Evolutionary conservation across 2,888 invertebrate species (phyloP).

Genomic region (Leptopilina syphax): DNA sequence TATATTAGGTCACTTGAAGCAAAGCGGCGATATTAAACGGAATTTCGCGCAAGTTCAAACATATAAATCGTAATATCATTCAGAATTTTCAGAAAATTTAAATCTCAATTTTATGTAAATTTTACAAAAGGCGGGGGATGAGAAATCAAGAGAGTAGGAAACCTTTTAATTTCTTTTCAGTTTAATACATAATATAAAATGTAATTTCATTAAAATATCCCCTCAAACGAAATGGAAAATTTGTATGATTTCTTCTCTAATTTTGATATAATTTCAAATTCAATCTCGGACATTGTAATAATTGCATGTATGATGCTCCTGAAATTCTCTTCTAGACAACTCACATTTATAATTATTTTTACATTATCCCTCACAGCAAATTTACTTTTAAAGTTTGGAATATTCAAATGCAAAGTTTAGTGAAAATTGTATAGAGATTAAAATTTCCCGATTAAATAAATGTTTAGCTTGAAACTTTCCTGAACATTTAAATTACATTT

Average conservation of each 20-base stretch:
- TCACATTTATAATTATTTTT: too few relatives aligned
- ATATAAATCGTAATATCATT: slow-evolving; percentile 1
- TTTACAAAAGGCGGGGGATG: not conserved
- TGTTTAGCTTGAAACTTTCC: too few relatives aligned
- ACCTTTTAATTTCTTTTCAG: not conserved
- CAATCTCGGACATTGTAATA: too few relatives aligned
- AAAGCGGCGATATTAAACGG: slow-evolving; percentile 5
- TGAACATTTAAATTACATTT: too few relatives aligned
- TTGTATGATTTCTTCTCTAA: not conserved
- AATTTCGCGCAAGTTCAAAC: not conserved
- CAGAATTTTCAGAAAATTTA: not conserved
- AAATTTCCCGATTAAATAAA: too few relatives aligned
- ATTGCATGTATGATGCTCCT: too few relatives aligned
- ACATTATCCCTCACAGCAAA: too few relatives aligned
- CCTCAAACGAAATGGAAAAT: not conserved
- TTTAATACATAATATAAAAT: not conserved
- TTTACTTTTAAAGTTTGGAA: too few relatives aligned
- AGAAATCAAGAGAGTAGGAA: not conserved
- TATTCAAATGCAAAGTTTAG: too few relatives aligned
- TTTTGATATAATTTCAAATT: not conserved
- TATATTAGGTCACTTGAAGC: slow-evolving; percentile 7
- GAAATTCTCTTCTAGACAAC: too few relatives aligned
- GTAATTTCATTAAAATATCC: not conserved
- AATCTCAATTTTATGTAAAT: slow-evolving; percentile 1
- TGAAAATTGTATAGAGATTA: too few relatives aligned